phyloP scores from a whole-genome alignment of 2,888 invertebrate genomes.

The Brachyptera risi region DNA sequence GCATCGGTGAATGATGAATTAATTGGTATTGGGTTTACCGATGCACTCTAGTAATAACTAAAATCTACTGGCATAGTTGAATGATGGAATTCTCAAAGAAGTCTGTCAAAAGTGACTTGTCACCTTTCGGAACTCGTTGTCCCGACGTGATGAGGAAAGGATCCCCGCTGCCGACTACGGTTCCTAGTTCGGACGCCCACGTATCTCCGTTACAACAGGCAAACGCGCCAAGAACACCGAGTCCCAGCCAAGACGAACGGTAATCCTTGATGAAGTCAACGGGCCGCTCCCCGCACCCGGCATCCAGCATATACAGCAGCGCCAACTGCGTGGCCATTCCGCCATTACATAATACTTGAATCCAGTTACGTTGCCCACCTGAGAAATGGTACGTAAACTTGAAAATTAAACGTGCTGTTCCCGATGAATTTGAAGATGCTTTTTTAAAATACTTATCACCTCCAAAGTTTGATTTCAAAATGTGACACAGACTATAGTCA shows the following conservation, averaged over 20 bases:
- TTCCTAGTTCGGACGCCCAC: constrained; percentile 85
- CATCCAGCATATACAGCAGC: constrained; percentile 71
- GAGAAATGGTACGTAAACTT: constrained; percentile 36
- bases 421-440: too few relatives aligned
- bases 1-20: too few relatives aligned
- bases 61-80: too few relatives aligned
- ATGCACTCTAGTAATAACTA: too few relatives aligned
- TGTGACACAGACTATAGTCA: too few relatives aligned
- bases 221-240: constrained; percentile 73
- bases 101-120: constrained; percentile 11
- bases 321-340: constrained; percentile 81
- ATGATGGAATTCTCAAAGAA: too few relatives aligned
- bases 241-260: constrained; percentile 75
- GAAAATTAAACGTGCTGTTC: too few relatives aligned
- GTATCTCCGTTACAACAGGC: constrained; percentile 86
- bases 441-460: too few relatives aligned
- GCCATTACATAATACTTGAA: constrained; percentile 84
- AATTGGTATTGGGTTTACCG: too few relatives aligned
- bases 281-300: constrained; percentile 71
- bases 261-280: constrained; percentile 74
- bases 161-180: constrained; percentile 62
- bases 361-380: constrained; percentile 85
- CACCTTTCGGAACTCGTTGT: constrained; percentile 69
- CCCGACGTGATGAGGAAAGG: constrained; percentile 73
- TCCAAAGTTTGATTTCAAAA: too few relatives aligned